phyloP scores from a whole-genome alignment of 2,888 invertebrate species.

The Tetragonula carbonaria region DNA sequence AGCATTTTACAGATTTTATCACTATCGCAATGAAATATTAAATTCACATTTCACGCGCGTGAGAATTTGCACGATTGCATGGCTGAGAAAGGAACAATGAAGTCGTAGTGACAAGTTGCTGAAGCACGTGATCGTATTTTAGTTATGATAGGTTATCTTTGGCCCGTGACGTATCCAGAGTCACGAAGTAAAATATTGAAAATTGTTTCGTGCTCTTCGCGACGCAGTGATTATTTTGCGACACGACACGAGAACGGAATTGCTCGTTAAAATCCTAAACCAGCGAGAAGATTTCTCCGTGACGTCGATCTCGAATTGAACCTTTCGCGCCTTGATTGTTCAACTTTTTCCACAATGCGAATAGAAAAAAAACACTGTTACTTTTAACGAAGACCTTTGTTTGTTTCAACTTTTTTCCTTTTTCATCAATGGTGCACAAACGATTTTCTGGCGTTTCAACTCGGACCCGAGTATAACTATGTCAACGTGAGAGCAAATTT shows the following conservation, averaged over 20 bases:
- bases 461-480: neutral
- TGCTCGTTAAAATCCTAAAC: constrained; percentile 13
- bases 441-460: neutral
- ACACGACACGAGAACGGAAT: neutral
- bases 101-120: constrained; percentile 10
- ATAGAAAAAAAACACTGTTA: neutral
- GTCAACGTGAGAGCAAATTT: neutral
- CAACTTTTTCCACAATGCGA: neutral
- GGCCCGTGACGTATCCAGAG: neutral
- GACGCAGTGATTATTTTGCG: constrained; percentile 15
- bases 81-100: constrained; percentile 36
- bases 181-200: constrained; percentile 21
- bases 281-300: neutral
- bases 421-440: constrained; percentile 3
- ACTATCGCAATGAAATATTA: neutral
- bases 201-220: constrained; percentile 6
- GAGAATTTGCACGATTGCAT: constrained; percentile 13
- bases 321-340: constrained; percentile 21
- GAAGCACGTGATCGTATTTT: constrained; percentile 14
- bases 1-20: neutral
- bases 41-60: neutral
- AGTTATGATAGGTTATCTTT: constrained; percentile 35
- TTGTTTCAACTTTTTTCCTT: neutral
- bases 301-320: constrained; percentile 28
- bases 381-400: constrained; percentile 46